Evolutionary conservation across 2,888 invertebrate species (phyloP), one percentile per base, ranked within the genome.

Genomic region (Pegoplata infirma): DNA sequence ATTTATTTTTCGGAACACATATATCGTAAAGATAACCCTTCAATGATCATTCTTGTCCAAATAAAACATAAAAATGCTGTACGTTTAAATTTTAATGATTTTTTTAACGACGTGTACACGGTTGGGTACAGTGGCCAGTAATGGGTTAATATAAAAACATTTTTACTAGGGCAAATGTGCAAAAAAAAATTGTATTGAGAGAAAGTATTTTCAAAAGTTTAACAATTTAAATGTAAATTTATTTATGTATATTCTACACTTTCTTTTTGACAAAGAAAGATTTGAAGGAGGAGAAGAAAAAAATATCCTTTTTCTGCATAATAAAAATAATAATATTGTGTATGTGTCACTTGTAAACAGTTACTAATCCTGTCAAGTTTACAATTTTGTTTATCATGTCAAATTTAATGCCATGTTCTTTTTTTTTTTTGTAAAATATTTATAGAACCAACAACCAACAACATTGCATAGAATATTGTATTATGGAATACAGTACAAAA

Each of bases 311-410:
- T 67, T 53, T 44, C 17, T n/a, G n/a, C 49, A 51, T 63, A 51
- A n/a, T n/a, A n/a, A n/a, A n/a, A n/a, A n/a, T n/a, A n/a, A n/a
- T n/a, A n/a, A 51, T 51, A 63, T 14, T 63, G 63, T 40, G 36
- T 40, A 5, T 40, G 25, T 61, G 63, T 63, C 63, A 63, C 17
- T 63, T 71, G 53, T 71, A 61, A 53, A 69, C 53, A 69, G 44
- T 53, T 69, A 53, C 53, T 71, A 71, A 71, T 71, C 61, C 59
- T 61, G 61, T 61, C 53, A 71, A 71, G 51, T 71, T 61, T 46
- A 61, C 59, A 71, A 71, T 71, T 61, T 61, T 46, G 53, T 71
- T 71, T 71, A 71, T 53, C 46, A 32, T 61, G 53, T 71, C 53
- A 46, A 46, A 46, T 71, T 53, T 53, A 71, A 71, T 61, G 59